Conservation (phyloP, 2,888 invertebrate species). For the Aelia acuminata region DNA sequence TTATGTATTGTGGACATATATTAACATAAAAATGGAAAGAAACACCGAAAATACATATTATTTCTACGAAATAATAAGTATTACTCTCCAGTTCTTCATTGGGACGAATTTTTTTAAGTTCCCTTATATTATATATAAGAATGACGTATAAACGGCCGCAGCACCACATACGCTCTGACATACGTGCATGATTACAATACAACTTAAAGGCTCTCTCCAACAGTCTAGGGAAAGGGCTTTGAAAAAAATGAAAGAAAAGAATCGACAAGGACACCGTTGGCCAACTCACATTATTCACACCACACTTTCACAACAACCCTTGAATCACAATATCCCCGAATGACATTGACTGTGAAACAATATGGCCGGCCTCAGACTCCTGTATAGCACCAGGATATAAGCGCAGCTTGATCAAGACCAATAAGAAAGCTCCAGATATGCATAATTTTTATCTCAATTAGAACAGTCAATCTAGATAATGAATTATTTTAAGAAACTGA, state of each 20-base stretch:
- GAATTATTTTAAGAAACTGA: too few species aligned
- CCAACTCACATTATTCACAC: conserved; percentile 35
- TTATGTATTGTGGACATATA: too few species aligned
- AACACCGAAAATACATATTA: too few species aligned
- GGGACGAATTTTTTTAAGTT: too few species aligned
- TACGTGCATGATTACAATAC: neutral
- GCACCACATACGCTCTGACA: too few species aligned
- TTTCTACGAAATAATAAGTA: too few species aligned
- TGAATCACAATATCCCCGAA: conserved; percentile 37
- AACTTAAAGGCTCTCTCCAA: neutral
- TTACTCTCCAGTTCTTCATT: too few species aligned
- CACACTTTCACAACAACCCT: conserved; percentile 40
- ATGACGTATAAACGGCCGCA: too few species aligned
- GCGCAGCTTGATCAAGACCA: neutral
- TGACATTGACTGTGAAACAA: conserved; percentile 15
- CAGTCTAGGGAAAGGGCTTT: neutral
- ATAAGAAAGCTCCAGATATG: neutral
- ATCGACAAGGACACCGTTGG: conserved; percentile 16
- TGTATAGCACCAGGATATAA: neutral
- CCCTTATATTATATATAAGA: too few species aligned
- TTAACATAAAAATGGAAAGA: too few species aligned
- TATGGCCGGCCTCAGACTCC: neutral
- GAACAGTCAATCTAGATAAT: too few species aligned
- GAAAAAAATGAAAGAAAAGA: conserved; percentile 17
- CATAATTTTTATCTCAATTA: too few species aligned